Evolutionary conservation across 2,113 vertebrate species (phyloP).

Genomic region (Phasianus colchicus): DNA sequence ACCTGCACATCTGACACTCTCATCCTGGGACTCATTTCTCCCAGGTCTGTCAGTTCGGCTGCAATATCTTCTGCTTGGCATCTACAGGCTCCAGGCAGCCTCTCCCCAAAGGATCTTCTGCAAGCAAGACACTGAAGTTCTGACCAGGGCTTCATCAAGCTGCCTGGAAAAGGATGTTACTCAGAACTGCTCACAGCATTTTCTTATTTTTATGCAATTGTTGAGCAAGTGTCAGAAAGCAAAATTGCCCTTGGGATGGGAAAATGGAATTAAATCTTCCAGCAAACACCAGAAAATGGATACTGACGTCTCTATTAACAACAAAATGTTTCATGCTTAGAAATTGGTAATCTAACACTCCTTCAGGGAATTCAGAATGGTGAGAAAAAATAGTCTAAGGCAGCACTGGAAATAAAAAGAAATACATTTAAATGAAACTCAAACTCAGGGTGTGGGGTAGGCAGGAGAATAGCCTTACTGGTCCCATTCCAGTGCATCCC

Average conservation of each 20-base stretch:
- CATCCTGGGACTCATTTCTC: neutral
- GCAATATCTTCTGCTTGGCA: neutral
- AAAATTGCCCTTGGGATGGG: conserved; percentile 33
- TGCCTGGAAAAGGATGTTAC: conserved; percentile 18
- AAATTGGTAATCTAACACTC: conserved; percentile 1
- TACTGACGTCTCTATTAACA: conserved; percentile 56
- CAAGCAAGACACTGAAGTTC: conserved; percentile 10
- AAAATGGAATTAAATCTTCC: conserved; percentile 61
- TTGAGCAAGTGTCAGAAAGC: conserved; percentile 47
- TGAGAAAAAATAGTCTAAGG: neutral
- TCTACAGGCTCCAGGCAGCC: conserved; percentile 39
- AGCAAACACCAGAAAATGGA: conserved; percentile 50
- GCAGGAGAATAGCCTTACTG: fast-evolving
- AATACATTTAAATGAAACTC: neutral
- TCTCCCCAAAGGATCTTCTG: conserved; percentile 24
- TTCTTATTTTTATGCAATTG: conserved; percentile 28
- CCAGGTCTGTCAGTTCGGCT: conserved; percentile 4
- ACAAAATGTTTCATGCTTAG: conserved; percentile 42
- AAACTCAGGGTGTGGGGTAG: neutral
- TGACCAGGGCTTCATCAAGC: neutral
- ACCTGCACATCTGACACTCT: neutral
- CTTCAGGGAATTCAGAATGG: conserved; percentile 27
- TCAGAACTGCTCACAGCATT: neutral
- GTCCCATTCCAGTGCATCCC: fast-evolving
- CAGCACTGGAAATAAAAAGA: neutral